Evolutionary conservation across 2,888 invertebrate genomes (phyloP), one percentile per base, ranked within the genome.

Genomic region (Dryococelus australis): DNA sequence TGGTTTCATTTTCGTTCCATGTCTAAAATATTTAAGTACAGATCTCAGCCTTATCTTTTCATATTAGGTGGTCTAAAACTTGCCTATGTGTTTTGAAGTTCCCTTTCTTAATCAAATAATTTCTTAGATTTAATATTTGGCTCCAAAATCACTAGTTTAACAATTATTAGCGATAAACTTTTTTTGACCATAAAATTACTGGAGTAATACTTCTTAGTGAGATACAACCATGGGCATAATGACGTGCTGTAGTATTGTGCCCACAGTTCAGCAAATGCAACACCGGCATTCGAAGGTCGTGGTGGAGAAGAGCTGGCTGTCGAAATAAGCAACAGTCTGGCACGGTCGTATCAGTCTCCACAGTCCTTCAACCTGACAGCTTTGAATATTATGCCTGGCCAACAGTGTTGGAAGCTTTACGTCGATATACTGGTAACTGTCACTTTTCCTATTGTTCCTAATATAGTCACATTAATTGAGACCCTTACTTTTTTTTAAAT

Each of bases 241-340:
- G 35, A 35, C 35, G 35, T 35, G 35, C 35, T 35, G 35, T 35
- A 35, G 35, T 35, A 4, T 24, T 65, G 65, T 65, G 65, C 65
- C n/a, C n/a, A 84, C 90, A 98, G 98, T 92, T 99, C 99, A 35
- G 99, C 99, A 13, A 99, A 98, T 94, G 99, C 99, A 2, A 97
- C 98, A 1, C 98, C 99, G 8, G 97, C 97, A 91, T 99, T 99
- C 93, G 99, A 99, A 93, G 99, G 99, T 4, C 94, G 98, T 91
- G 99, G 99, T 47, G 99, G 99, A 3, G 98, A 99, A 91, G 96
- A 97, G 88, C 93, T 99, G 87, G 98, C 97, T 0, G 95, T 95
- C 89, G 97, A 97, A 91, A 96, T 99, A 89, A 96, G 97, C 78
- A 96, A 95, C 88, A 94, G 96, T 90, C 94, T 99, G 90, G 93